phyloP scores from a whole-genome alignment of 2,888 invertebrate genomes.

The Pyrgus malvae region DNA sequence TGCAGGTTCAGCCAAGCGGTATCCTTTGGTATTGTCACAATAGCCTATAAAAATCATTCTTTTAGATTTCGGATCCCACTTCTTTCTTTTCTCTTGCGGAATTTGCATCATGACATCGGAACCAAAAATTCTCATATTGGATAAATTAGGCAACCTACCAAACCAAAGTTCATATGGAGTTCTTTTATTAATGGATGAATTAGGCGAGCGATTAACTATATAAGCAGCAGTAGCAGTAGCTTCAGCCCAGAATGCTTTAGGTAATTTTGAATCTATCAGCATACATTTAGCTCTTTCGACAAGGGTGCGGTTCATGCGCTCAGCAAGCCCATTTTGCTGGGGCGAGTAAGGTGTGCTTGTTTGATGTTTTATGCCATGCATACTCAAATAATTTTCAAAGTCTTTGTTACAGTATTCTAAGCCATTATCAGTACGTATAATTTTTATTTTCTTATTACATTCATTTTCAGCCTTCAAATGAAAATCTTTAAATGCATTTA shows the following conservation, averaged over 20 bases:
- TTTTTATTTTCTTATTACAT: slow-evolving; percentile 26
- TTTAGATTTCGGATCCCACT: slow-evolving; percentile 41
- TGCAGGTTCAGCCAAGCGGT: slow-evolving; percentile 32
- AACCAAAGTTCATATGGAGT: slow-evolving; percentile 47
- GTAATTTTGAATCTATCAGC: slow-evolving; percentile 22
- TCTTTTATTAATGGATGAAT: slow-evolving; percentile 28
- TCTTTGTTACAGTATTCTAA: slow-evolving; percentile 28
- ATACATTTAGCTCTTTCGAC: slow-evolving; percentile 29
- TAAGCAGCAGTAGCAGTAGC: slow-evolving; percentile 36
- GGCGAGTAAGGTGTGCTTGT: slow-evolving; percentile 40
- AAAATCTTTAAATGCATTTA: slow-evolving; percentile 26
- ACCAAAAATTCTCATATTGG: slow-evolving; percentile 48
- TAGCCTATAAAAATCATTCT: slow-evolving; percentile 51
- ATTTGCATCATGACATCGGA: slow-evolving; percentile 37
- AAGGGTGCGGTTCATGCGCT: slow-evolving; percentile 37
- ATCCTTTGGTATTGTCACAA: slow-evolving; percentile 42
- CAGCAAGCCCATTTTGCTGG: slow-evolving; percentile 46
- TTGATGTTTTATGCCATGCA: slow-evolving; percentile 35
- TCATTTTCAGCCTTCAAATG: slow-evolving; percentile 33
- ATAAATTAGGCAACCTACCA: slow-evolving; percentile 43
- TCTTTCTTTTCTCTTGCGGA: slow-evolving; percentile 33
- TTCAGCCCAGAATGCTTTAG: slow-evolving; percentile 43
- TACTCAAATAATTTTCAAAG: no score
- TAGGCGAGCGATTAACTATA: slow-evolving; percentile 32
- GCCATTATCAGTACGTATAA: slow-evolving; percentile 30